Evolutionary conservation across 1,140 invertebrate species (phyloP).

Genomic region (Probaryconus sp.): DNA sequence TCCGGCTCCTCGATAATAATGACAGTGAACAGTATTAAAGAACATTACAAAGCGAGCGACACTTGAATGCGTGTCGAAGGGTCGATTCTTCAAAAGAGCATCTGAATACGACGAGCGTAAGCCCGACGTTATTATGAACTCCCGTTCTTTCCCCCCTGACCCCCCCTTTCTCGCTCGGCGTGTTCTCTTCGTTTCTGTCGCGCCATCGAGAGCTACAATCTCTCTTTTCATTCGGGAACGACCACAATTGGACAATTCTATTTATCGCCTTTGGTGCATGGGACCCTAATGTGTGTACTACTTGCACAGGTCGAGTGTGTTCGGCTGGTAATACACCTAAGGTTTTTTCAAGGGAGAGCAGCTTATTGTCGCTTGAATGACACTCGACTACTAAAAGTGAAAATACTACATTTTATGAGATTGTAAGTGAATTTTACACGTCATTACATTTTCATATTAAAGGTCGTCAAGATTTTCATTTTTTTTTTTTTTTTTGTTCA

Average conservation of each 20-base stretch:
- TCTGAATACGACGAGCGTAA: conserved; percentile 66
- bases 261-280: conserved; percentile 58
- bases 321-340: conserved; percentile 57
- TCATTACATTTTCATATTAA: conserved; percentile 34
- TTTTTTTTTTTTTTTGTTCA: background rate
- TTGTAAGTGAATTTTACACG: conserved; percentile 50
- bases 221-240: conserved; percentile 43
- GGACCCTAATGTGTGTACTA: conserved; percentile 50
- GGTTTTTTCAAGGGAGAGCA: conserved; percentile 56
- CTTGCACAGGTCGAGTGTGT: conserved; percentile 59
- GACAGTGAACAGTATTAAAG: conserved; percentile 75
- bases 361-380: conserved; percentile 57
- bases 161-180: conserved; percentile 4
- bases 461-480: conserved; percentile 23
- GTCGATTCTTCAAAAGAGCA: conserved; percentile 75
- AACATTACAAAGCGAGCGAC: conserved; percentile 75
- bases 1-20: conserved; percentile 74
- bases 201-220: conserved; percentile 37
- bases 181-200: conserved; percentile 28
- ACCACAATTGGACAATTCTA: conserved; percentile 67
- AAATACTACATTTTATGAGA: conserved; percentile 35
- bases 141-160: conserved; percentile 37
- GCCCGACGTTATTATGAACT: conserved; percentile 72
- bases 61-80: conserved; percentile 75
- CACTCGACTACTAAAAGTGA: conserved; percentile 56